Base-by-base conservation (phyloP, 1,140 invertebrate species). In the Chelonus insularis region DNA sequence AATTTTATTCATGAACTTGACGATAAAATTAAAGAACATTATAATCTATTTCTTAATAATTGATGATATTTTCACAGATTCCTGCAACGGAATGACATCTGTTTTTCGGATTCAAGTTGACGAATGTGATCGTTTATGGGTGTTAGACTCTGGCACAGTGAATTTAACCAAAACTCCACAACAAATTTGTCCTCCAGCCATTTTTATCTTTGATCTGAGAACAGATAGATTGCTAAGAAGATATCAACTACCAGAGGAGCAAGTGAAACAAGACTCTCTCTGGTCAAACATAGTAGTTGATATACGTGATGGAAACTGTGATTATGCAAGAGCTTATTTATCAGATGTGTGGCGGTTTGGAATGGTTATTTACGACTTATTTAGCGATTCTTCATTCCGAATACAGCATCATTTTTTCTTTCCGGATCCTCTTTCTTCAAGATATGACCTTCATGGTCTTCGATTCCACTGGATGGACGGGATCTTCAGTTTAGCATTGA, bases 381-480 rank as follows among this genome's bases (percentile, higher is more conserved):
- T 77, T 16, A 85, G 88, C 57, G 78, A 86, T 60, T 77, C 76
- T 1, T 90, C 89, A n/a, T 93, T 89, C 86, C 80, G 90, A 43
- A 81, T 91, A 1, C 86, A 86, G 6, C 87, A 92, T 70, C 89
- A 88, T 45, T 83, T 90, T 7, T 93, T 92, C 68, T 89, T 82
- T 64, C 91, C 91, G 0, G 90, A 93, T 68, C 91, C 91, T 0
- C 63, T 91, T 1, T 86, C 89, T 0, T 85, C 89, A 1, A 66
- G 70, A 12, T 85, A 83, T 65, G 86, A 87, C 12, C 65, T 91
- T 0, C 88, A 91, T 60, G 89, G 87, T 8, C 62, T 91, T 0
- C 86, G 87, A 50, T 93, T 92, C 69, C 87, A 91, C 68, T 93
- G 91, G 91, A 84, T 88, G 1, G 91, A 93, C 68, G 91, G 91